Evolutionary conservation across 2,888 invertebrate species (phyloP).

Genomic region (Copidosoma aretas): DNA sequence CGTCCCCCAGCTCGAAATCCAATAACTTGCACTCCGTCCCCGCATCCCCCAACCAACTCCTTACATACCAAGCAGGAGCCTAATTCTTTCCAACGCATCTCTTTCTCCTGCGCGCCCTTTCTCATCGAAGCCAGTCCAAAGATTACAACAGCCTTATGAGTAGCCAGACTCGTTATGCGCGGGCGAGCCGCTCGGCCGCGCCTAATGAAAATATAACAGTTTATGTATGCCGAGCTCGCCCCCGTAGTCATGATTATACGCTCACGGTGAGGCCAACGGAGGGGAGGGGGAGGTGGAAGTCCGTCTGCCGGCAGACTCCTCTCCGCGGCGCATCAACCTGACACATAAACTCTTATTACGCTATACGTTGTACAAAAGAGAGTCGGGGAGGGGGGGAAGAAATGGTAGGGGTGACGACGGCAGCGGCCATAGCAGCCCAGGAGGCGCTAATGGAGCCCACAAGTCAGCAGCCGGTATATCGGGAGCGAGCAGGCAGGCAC

Average conservation of each 20-base stretch:
- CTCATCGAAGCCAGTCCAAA: too few relatives aligned
- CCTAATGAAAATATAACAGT: slow-evolving; percentile 63
- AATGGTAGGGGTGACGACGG: too few relatives aligned
- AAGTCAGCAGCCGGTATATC: slow-evolving; percentile 53
- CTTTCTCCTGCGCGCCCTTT: too few relatives aligned
- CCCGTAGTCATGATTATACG: slow-evolving; percentile 36
- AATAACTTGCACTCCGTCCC: too few relatives aligned
- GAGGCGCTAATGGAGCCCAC: slow-evolving; percentile 60
- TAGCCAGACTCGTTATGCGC: slow-evolving; percentile 35
- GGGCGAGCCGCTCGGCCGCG: slow-evolving; percentile 38
- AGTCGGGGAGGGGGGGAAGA: slow-evolving; percentile 54
- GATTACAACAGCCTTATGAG: too few relatives aligned
- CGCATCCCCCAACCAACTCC: too few relatives aligned
- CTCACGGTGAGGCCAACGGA: not conserved
- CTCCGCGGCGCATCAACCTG: slow-evolving; percentile 60
- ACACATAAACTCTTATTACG: slow-evolving; percentile 64
- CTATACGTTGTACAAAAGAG: slow-evolving; percentile 59
- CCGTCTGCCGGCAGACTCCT: slow-evolving; percentile 57
- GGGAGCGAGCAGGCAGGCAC: not conserved
- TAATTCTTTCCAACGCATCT: too few relatives aligned
- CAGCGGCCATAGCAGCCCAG: slow-evolving; percentile 18
- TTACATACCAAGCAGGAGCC: too few relatives aligned
- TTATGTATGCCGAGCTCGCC: slow-evolving; percentile 42
- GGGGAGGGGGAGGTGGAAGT: slow-evolving; percentile 48
- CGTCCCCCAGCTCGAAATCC: too few relatives aligned